Evolutionary conservation across 2,113 vertebrate species (phyloP).

Genomic region (human): DNA sequence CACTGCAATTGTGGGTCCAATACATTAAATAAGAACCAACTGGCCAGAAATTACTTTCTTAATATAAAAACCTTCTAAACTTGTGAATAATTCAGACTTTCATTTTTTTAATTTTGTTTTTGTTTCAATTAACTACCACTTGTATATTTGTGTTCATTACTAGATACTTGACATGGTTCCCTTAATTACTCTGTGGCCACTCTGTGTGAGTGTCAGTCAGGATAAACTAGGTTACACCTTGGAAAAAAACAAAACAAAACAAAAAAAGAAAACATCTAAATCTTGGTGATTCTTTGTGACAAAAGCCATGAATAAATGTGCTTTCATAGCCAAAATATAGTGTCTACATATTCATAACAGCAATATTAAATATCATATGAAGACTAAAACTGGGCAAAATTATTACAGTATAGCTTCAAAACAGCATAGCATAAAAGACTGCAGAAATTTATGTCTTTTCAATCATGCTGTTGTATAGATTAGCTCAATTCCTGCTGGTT

Average conservation of each 20-base stretch:
- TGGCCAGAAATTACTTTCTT: not conserved
- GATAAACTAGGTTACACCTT: not conserved
- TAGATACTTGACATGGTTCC: not conserved
- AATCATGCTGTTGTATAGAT: not conserved
- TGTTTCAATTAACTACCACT: not conserved
- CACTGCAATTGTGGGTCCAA: not conserved
- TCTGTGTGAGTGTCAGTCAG: not conserved
- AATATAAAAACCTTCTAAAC: not conserved
- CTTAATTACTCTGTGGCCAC: rapidly evolving
- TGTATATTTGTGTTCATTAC: not conserved
- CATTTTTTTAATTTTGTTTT: not conserved
- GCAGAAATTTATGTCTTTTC: not conserved
- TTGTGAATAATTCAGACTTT: not conserved
- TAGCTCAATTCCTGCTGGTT: not conserved
- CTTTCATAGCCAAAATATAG: not conserved
- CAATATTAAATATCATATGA: not conserved
- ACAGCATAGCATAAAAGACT: not conserved
- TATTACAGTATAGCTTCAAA: not conserved
- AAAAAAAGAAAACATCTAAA: not conserved
- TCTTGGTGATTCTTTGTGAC: not conserved
- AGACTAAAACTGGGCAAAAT: not conserved
- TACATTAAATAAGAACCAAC: not conserved
- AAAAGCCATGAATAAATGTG: not conserved
- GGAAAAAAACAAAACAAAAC: not conserved
- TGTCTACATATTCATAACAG: not conserved